Evolutionary conservation across 2,113 vertebrate species (phyloP), one percentile per base, ranked within the genome.

Genomic region (Antechinus flavipes): DNA sequence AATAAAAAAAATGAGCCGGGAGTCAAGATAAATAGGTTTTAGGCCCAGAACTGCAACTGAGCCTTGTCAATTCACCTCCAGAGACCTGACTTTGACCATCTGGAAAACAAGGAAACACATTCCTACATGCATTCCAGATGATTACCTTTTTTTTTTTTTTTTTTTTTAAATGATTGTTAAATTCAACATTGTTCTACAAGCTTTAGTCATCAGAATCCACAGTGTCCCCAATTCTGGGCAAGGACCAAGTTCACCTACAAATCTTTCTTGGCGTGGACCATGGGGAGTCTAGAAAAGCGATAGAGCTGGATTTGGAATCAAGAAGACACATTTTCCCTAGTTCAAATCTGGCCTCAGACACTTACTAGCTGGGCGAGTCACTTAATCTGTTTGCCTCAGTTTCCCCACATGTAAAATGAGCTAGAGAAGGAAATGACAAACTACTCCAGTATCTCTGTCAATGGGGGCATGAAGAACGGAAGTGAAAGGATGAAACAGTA

Each of bases 161-260:
- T 10, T 52, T 52, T 52, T 52, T 52, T 11, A 52, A 52, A 52
- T 84, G 68, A 84, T 84, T 84, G 61, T 76, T n/a, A 56, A 94
- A 84, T 50, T 93, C 93, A 14, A 5, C 11, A n/a, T 89, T 14
- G 30, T 35, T 96, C 93, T 54, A 12, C 92, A 96, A 95, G 54
- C 50, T 91, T 92, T 47, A n/a, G 35, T 35, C 55, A 25, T 47
- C 91, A 93, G 54, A 93, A 89, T 47, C 49, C 76, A 49, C 8
- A 58, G 55, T 12, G 68, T 11, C 91, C 90, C 91, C 90, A 95
- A 91, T 47, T 68, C 54, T 93, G 25, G 46, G 2, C 11, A 50
- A 95, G 22, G 90, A 22, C 4, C 14, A 1, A 11, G 55, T 90
- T 93, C 61, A 54, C 55, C 54, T 11, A 90, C 53, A 91, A 96